Percentiles rank a stretch among this genome's conserved stretches.
These are phyloP conservation scores for Stramonita haemastoma DNA, from an alignment of 2,888 invertebrate species.

Conservation along the genomic window DNA sequence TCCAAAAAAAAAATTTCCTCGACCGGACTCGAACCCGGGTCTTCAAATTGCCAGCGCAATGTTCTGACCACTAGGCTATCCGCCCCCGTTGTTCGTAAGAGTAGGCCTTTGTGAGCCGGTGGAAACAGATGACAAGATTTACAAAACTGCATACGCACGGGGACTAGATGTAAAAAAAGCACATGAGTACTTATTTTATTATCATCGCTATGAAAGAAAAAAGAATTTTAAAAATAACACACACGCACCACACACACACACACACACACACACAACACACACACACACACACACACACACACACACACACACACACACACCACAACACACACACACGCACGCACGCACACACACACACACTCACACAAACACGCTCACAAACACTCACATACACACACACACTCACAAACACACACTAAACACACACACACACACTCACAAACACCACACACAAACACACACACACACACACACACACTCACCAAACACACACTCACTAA, in stretches of 20 bases:
- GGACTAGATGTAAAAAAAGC: no score
- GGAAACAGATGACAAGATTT: no score
- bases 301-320: neutral
- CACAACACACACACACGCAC: neutral
- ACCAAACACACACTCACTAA: neutral
- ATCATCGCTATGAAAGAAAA: no score
- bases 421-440: neutral
- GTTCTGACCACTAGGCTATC: no score
- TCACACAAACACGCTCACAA: neutral
- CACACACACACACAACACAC: conserved; percentile 8
- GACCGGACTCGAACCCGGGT: no score
- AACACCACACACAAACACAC: neutral
- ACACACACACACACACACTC: neutral
- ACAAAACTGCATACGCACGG: no score
- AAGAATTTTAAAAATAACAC: no score
- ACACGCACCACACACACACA: conserved; percentile 2
- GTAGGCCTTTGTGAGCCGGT: no score
- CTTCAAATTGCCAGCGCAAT: no score
- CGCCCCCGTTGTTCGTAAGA: no score
- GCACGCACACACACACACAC: neutral
- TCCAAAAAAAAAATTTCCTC: no score
- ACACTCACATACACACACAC: neutral
- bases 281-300: neutral
- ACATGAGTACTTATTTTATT: neutral
- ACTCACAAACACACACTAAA: neutral